These are phyloP conservation scores for Archocentrus centrarchus DNA, from an alignment of 2,113 vertebrate genomes.

Conservation along the genomic window DNA sequence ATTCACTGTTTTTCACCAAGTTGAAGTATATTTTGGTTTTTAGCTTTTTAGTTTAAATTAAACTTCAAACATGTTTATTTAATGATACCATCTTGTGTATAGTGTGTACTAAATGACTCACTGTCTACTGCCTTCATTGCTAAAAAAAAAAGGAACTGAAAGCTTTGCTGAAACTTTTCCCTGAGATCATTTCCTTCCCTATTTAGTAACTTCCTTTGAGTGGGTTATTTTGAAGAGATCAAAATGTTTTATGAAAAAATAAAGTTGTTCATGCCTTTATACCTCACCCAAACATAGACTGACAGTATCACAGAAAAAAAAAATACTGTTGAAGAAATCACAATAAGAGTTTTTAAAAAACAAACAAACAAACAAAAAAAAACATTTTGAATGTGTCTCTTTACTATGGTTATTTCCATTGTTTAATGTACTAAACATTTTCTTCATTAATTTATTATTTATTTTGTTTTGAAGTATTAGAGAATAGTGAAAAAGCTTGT, in stretches of 20 bases:
- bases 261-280: background rate
- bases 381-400: background rate
- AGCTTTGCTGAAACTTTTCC: background rate
- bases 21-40: background rate
- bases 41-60: background rate
- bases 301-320: background rate
- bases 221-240: background rate
- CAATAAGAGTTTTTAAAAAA: background rate
- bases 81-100: background rate
- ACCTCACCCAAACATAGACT: background rate
- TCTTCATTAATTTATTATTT: accelerated
- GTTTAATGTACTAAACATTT: background rate
- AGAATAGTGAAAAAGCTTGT: background rate
- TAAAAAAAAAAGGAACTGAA: background rate
- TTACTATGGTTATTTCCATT: background rate
- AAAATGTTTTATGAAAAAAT: background rate
- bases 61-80: accelerated
- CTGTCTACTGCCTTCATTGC: background rate
- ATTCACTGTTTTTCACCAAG: background rate
- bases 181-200: background rate
- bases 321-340: background rate
- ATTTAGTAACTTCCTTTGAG: background rate
- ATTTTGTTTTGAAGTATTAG: accelerated
- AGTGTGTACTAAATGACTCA: background rate
- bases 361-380: no score